Percentiles rank a stretch among this genome's conserved stretches.
These are phyloP conservation scores for Rhipidura dahli DNA, from an alignment of 2,113 vertebrate genomes.

Conservation along the genomic window DNA sequence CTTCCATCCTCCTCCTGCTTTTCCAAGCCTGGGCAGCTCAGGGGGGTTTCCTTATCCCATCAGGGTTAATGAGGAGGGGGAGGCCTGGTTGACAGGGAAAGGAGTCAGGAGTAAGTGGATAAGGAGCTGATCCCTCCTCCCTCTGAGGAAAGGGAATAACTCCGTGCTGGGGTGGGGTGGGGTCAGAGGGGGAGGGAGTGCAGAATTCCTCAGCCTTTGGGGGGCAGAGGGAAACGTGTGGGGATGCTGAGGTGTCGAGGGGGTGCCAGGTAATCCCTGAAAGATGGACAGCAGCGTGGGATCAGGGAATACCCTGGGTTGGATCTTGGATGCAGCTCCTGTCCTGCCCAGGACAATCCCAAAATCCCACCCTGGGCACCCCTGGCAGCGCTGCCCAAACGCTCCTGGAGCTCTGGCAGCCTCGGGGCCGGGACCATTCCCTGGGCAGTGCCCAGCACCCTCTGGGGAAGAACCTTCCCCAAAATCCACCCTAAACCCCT, in stretches of 20 bases:
- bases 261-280: background rate
- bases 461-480: background rate
- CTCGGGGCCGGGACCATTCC: background rate
- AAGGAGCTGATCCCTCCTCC: rapidly evolving
- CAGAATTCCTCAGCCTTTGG: background rate
- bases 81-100: background rate
- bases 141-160: background rate
- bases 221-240: background rate
- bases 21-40: background rate
- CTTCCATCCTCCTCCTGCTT: background rate
- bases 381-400: background rate
- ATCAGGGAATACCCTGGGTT: background rate
- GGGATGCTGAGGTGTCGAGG: background rate
- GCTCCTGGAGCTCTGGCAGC: background rate
- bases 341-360: too few species aligned
- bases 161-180: background rate
- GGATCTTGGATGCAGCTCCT: background rate
- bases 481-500: rapidly evolving
- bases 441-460: background rate
- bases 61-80: too few species aligned
- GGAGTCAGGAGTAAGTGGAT: rapidly evolving
- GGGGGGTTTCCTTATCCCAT: rapidly evolving
- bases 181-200: too few species aligned
- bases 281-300: background rate
- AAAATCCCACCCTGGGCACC: background rate